Evolutionary conservation across 1,140 invertebrate genomes (phyloP).

Genomic region (Drosophila trapezifrons): DNA sequence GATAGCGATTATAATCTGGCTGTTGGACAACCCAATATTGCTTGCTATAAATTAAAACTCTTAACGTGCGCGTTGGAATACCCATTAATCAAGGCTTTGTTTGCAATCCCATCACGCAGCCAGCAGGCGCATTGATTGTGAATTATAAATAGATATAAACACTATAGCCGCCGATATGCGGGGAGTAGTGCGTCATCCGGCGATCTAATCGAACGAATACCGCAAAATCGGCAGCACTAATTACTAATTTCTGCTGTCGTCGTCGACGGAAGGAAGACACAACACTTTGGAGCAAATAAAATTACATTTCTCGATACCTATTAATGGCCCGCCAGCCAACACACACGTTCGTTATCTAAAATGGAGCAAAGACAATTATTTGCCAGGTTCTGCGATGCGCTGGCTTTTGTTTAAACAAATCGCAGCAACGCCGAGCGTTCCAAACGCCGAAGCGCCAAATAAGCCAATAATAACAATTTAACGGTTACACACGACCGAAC

Average conservation of each 20-base stretch:
- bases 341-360: constrained; percentile 53
- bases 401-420: constrained; percentile 56
- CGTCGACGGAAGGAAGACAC: constrained; percentile 22
- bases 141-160: constrained; percentile 27
- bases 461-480: constrained; percentile 77
- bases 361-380: constrained; percentile 56
- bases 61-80: not conserved
- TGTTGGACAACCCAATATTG: constrained; percentile 41
- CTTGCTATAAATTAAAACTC: constrained; percentile 14
- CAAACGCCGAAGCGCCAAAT: constrained; percentile 48
- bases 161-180: constrained; percentile 18
- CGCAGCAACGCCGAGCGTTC: constrained; percentile 19
- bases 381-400: constrained; percentile 21
- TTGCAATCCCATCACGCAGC: constrained; percentile 38
- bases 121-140: constrained; percentile 5
- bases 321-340: constrained; percentile 46
- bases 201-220: constrained; percentile 54
- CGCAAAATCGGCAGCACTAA: constrained; percentile 46
- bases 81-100: constrained; percentile 24
- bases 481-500: constrained; percentile 37
- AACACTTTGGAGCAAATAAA: constrained; percentile 61
- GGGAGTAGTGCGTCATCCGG: constrained; percentile 27
- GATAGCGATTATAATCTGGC: constrained; percentile 45
- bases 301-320: constrained; percentile 63
- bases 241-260: constrained; percentile 62